Evolutionary conservation across 2,888 invertebrate species (phyloP), one percentile per base, ranked within the genome.

Genomic region (Volucella inflata): DNA sequence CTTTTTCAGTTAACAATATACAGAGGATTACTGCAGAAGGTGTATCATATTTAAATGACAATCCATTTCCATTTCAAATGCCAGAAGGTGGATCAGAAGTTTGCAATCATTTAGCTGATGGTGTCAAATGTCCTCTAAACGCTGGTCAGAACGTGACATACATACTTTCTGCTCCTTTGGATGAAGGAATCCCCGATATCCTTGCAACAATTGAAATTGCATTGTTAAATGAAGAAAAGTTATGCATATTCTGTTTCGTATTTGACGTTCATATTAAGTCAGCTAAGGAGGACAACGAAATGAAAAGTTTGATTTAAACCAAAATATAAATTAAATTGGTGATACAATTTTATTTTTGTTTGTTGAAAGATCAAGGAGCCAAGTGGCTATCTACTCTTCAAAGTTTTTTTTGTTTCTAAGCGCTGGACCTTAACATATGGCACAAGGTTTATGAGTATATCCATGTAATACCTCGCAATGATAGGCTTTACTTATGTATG

Each of bases 111-210:
- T 87, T 91, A 11, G 46, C 89, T 36, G 88, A 90, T 11, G 89
- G 88, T 8, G 89, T 89, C 48, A 87, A 88, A 8, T 92, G 92
- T 67, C 91, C 92, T 16, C 83, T 92, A 11, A 87, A 90, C 40
- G 87, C 84, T 14, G 89, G 88, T 40, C 91, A 91, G 72, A 89
- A 89, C 81, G 90, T 89, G n/a, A 89, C 89, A 0, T 92, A 92
- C 60, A 68, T 88, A 11, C 89, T 92, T 16, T 87, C 87, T 14
- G 88, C 92, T 57, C 90, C 89, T 48, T 67, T 91, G 6, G 89
- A 89, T 2, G 88, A 88, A 0, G 10, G 36, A 0, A 90, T 90
- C 81, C 91, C 90, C 14, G 89, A 90, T 87, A 88, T 91, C 17
- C 87, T 88, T 0, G 89, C 89, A 16, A 89, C 88, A 21, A 89